Percentiles rank a stretch among this genome's conserved stretches.
Conservation (phyloP, 2,797 vertebrate genomes). For the Malurus splendens region DNA sequence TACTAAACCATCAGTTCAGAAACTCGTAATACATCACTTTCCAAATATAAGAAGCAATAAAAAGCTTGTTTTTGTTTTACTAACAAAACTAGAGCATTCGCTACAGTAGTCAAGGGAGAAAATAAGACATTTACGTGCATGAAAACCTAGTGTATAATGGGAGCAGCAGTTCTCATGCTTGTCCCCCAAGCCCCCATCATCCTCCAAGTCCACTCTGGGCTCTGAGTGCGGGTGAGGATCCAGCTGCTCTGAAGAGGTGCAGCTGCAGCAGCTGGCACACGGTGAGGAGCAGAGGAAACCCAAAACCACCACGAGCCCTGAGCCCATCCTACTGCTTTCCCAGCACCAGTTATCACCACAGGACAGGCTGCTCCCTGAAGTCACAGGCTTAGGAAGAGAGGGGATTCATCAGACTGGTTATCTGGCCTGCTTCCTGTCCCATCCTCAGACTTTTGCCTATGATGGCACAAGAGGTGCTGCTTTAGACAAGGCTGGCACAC, state of each 20-base stretch:
- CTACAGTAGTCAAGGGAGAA: constrained; percentile 30
- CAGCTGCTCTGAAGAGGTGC: constrained; percentile 29
- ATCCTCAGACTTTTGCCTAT: not conserved
- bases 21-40: constrained; percentile 43
- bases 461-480: not conserved
- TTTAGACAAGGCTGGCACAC: not conserved
- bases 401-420: not conserved
- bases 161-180: constrained; percentile 33
- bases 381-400: not conserved
- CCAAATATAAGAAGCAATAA: constrained; percentile 44
- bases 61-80: constrained; percentile 49
- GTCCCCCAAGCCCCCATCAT: not conserved
- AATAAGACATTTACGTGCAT: not conserved
- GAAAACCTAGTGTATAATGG: not conserved
- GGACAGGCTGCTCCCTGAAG: not conserved
- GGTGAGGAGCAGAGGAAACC: not conserved
- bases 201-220: not conserved
- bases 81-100: constrained; percentile 43
- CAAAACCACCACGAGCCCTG: not conserved
- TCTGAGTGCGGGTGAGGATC: not conserved
- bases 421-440: not conserved
- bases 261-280: constrained; percentile 38
- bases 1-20: constrained; percentile 33
- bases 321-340: not conserved
- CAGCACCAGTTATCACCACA: not conserved